phyloP scores from a whole-genome alignment of 2,888 invertebrate genomes.

The Psylliodes chrysocephalus region DNA sequence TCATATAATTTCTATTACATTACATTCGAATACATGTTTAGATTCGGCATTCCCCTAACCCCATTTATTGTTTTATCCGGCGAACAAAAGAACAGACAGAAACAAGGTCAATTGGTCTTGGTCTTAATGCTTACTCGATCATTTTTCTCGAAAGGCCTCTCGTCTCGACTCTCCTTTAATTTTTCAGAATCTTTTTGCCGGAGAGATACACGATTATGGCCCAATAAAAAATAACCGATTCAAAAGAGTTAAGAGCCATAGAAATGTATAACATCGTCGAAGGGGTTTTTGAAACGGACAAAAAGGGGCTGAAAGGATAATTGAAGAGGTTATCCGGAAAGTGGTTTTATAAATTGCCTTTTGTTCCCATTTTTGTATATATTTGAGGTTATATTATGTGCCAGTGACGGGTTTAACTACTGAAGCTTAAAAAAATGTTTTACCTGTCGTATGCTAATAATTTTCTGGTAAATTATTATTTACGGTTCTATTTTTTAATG shows the following conservation, averaged over 20 bases:
- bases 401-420: too few species aligned
- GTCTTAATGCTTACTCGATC: constrained; percentile 21
- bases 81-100: neutral
- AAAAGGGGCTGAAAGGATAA: constrained; percentile 20
- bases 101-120: constrained; percentile 23
- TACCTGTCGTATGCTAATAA: too few species aligned
- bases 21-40: neutral
- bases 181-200: constrained; percentile 16
- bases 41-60: neutral
- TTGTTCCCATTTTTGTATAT: neutral
- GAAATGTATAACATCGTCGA: constrained; percentile 31
- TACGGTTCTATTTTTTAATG: too few species aligned
- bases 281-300: constrained; percentile 14
- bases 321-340: constrained; percentile 9
- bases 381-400: neutral
- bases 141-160: constrained; percentile 14
- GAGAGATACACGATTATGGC: constrained; percentile 25
- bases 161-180: constrained; percentile 6
- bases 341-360: neutral
- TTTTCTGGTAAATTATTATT: too few species aligned
- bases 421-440: too few species aligned
- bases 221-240: constrained; percentile 35
- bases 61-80: neutral
- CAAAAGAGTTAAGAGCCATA: constrained; percentile 32
- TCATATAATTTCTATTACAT: too few species aligned